phyloP scores from a whole-genome alignment of 2,113 vertebrate genomes.

The Ctenodactylus gundi region DNA sequence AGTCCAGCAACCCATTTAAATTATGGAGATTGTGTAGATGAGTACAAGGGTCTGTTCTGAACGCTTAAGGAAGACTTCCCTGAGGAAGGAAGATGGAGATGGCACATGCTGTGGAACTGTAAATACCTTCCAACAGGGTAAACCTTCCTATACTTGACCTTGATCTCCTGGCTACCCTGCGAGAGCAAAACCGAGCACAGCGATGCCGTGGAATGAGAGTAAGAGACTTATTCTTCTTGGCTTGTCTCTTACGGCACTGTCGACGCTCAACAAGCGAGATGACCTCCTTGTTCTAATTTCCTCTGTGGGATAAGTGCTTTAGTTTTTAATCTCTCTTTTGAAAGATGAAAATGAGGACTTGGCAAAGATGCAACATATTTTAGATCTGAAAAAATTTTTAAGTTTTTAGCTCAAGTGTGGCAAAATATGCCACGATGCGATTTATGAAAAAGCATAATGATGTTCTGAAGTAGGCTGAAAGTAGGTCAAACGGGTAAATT shows the following conservation, averaged over 20 bases:
- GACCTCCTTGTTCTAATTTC: neutral
- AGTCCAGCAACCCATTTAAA: neutral
- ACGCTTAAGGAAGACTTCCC: neutral
- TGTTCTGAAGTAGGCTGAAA: neutral
- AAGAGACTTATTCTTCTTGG: neutral
- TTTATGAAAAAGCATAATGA: neutral
- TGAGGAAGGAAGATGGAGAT: neutral
- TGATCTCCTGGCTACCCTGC: neutral
- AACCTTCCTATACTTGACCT: neutral
- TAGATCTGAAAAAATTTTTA: constrained; percentile 7
- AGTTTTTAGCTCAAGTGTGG: constrained; percentile 6
- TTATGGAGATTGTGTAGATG: neutral
- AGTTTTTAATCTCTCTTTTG: constrained; percentile 53
- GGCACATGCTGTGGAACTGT: neutral
- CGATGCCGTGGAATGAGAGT: neutral
- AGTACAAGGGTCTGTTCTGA: neutral
- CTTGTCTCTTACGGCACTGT: neutral
- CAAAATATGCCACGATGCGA: neutral
- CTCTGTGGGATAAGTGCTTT: neutral
- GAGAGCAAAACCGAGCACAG: neutral
- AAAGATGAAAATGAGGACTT: constrained; percentile 52
- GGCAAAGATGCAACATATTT: constrained; percentile 22
- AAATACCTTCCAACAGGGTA: neutral
- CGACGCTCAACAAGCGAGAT: neutral
- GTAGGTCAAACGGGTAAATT: neutral